Evolutionary conservation across 2,113 vertebrate species (phyloP).

Genomic region (Glareola pratincola): DNA sequence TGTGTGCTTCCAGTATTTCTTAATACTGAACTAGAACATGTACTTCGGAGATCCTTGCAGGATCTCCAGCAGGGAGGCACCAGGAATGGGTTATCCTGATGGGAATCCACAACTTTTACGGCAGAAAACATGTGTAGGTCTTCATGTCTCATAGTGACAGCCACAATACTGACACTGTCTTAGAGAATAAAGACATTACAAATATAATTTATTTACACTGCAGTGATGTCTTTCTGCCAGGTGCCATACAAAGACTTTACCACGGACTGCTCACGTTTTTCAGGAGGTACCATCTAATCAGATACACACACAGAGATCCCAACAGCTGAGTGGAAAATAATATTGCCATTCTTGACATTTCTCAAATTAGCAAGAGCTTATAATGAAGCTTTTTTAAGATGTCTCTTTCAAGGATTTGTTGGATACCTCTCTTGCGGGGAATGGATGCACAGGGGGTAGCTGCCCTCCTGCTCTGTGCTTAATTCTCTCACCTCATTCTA

Average conservation of each 20-base stretch:
- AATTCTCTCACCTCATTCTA: neutral
- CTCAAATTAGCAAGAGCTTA: neutral
- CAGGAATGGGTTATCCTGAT: neutral
- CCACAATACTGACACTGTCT: neutral
- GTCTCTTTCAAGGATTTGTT: neutral
- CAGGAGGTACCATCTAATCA: neutral
- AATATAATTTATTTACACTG: neutral
- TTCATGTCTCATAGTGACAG: neutral
- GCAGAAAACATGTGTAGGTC: neutral
- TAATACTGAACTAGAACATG: neutral
- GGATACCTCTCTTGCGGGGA: neutral
- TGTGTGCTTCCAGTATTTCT: neutral
- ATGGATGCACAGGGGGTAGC: neutral
- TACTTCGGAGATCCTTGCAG: neutral
- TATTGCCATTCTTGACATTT: neutral
- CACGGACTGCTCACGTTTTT: accelerated
- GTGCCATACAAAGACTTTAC: neutral
- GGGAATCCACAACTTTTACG: neutral
- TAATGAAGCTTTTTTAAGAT: neutral
- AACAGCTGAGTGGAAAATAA: neutral
- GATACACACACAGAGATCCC: neutral
- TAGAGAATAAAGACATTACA: neutral
- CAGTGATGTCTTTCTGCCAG: neutral
- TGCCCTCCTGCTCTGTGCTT: neutral
- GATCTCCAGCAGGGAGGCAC: neutral